These are phyloP conservation scores for Scaptomyza pallida DNA, from an alignment of 1,140 invertebrate genomes.

Conservation along the genomic window DNA sequence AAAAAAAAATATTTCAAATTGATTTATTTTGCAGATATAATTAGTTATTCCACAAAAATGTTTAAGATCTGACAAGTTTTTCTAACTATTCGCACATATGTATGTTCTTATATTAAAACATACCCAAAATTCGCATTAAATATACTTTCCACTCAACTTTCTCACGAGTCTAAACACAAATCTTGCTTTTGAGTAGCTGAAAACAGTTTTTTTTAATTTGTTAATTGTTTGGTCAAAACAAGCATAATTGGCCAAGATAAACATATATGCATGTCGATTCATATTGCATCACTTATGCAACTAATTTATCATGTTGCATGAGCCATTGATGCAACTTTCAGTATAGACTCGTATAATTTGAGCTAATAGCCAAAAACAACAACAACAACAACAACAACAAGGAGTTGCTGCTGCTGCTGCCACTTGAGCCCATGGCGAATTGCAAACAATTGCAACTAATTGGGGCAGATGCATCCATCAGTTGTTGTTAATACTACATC, in stretches of 20 bases:
- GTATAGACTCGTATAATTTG: slow-evolving; percentile 35
- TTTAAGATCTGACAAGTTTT: too few relatives aligned
- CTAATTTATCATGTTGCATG: slow-evolving; percentile 32
- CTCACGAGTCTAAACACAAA: too few relatives aligned
- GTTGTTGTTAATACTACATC: too few relatives aligned
- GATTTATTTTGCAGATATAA: too few relatives aligned
- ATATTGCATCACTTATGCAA: slow-evolving; percentile 7
- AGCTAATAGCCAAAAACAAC: slow-evolving; percentile 15
- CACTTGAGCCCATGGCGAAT: slow-evolving; percentile 50
- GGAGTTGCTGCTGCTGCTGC: slow-evolving; percentile 12
- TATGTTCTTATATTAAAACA: too few relatives aligned
- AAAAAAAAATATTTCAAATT: too few relatives aligned
- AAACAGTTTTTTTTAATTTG: background rate
- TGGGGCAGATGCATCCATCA: slow-evolving; percentile 44
- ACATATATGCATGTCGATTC: background rate
- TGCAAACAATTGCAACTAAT: slow-evolving; percentile 74
- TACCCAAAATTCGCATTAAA: too few relatives aligned
- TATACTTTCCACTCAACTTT: too few relatives aligned
- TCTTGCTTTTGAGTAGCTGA: background rate
- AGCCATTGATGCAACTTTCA: slow-evolving; percentile 17
- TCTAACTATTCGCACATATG: too few relatives aligned
- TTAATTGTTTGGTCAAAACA: too few relatives aligned
- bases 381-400: too few relatives aligned
- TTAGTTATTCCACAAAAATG: too few relatives aligned
- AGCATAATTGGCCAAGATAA: background rate